Base-by-base conservation (phyloP, 2,888 invertebrate genomes). In the Morpho helenor region DNA sequence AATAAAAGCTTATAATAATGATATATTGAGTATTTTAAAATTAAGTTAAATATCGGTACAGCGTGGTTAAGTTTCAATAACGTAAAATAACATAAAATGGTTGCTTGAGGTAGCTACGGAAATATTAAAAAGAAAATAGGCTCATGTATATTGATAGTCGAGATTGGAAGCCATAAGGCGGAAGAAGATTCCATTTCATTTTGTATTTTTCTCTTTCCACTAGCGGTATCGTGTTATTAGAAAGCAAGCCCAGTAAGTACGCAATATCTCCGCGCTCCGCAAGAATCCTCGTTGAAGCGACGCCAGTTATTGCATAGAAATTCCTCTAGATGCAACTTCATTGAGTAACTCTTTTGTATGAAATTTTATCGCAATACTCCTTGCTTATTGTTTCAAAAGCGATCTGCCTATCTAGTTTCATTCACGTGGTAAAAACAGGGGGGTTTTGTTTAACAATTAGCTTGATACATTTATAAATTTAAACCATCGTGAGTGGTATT, bases 231-330 rank as follows among this genome's bases (percentile, higher is more conserved):
- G 82, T 79, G 81, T 87, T 89, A 89, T 89, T 88, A 89, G 85
- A 72, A 85, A 78, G 79, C 79, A 78, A 84, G 82, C 81, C 81
- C 77, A 82, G 86, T 84, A 85, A 87, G 87, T 85, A 83, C 83
- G 88, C 88, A 90, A 90, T 90, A 90, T 88, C 87, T 82, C 76
- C 31, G 31, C 31, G 31, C 31, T 31, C 31, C 78, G 78, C 77
- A 77, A 79, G 86, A 84, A 82, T 82, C 81, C 77, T 77, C 73
- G 76, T 72, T 68, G 75, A 79, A 72, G 74, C 79, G 73, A 72
- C 77, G 77, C 73, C 72, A 80, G 84, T 89, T 88, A 89, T 89
- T 88, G 89, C 89, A 90, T 88, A 87, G 87, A 88, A 86, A 89
- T 87, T 83, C 87, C 82, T 84, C 77, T 81, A 79, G 80, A 84